Evolutionary conservation across 2,113 vertebrate genomes (phyloP).

Genomic region (Chloroceryle aenea): DNA sequence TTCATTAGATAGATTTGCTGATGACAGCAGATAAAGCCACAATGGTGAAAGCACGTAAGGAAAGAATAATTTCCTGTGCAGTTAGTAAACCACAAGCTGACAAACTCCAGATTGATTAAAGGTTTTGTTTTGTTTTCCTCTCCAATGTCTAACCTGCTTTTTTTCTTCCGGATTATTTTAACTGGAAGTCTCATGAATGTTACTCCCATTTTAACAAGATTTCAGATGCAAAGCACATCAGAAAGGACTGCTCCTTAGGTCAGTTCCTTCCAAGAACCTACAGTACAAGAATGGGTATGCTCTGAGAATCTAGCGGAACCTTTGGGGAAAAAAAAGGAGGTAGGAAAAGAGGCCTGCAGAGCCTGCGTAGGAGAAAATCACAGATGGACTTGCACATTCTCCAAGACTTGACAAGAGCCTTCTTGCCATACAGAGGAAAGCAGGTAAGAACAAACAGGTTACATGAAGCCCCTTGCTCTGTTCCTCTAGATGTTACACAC

Average conservation of each 20-base stretch:
- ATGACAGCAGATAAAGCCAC: constrained; percentile 1
- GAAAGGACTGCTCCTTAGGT: neutral
- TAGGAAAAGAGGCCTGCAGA: constrained; percentile 16
- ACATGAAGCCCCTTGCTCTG: neutral
- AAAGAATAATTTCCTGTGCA: neutral
- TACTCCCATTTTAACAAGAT: constrained; percentile 62
- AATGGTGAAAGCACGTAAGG: neutral
- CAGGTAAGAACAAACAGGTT: constrained; percentile 65
- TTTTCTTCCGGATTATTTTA: constrained; percentile 81
- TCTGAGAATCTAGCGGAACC: constrained; percentile 79
- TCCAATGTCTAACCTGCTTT: neutral
- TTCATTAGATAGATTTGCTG: neutral
- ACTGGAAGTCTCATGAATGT: constrained; percentile 77
- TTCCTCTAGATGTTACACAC: neutral
- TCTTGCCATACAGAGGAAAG: constrained; percentile 66
- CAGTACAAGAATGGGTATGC: constrained; percentile 77
- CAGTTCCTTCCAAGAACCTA: constrained; percentile 80
- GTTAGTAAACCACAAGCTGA: neutral
- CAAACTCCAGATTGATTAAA: neutral
- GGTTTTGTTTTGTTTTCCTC: neutral
- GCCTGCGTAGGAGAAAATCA: neutral
- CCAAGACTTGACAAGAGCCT: constrained; percentile 74
- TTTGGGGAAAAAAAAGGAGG: neutral
- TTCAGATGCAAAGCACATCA: neutral
- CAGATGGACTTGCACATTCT: constrained; percentile 65